A percentile compares a stretch with the other conserved stretches of the same genome.
These are phyloP conservation scores for Sylvilagus floridanus DNA, from an alignment of 2,797 vertebrate genomes.

Conservation along the genomic window DNA sequence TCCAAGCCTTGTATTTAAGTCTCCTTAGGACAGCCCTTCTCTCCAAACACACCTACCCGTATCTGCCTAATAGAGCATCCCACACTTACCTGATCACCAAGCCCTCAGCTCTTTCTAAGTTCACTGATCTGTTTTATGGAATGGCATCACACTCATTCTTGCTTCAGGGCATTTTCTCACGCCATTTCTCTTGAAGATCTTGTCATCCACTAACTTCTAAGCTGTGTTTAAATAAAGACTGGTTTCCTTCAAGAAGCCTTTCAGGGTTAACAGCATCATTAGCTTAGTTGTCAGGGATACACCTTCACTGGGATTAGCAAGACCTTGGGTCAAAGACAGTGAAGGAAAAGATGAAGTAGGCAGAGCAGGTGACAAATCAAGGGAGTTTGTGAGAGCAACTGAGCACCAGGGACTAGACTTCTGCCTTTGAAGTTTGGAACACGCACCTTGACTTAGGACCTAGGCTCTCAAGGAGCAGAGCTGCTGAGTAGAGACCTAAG, in stretches of 20 bases:
- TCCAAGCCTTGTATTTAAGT: too few species aligned
- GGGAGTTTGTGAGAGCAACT: not conserved
- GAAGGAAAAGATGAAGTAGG: not conserved
- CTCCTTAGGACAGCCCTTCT: not conserved
- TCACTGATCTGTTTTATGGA: fast-evolving
- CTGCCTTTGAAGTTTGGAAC: not conserved
- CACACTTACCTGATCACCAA: fast-evolving
- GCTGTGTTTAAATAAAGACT: not conserved
- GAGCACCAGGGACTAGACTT: fast-evolving
- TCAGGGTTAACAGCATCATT: not conserved
- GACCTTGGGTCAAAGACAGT: not conserved
- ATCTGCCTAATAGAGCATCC: fast-evolving
- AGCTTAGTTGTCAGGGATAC: not conserved
- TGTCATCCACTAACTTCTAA: not conserved
- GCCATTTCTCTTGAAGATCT: fast-evolving
- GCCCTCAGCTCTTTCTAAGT: too few species aligned
- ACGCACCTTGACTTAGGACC: not conserved
- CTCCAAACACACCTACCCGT: not conserved
- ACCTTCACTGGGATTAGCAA: too few species aligned
- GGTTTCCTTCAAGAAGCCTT: not conserved
- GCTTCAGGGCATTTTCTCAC: not conserved
- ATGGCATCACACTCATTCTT: fast-evolving
- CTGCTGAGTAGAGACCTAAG: not conserved
- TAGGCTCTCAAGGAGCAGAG: not conserved
- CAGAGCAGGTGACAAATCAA: not conserved